These are phyloP conservation scores for Cabera pusaria DNA, from an alignment of 2,888 invertebrate genomes.

Conservation along the genomic window DNA sequence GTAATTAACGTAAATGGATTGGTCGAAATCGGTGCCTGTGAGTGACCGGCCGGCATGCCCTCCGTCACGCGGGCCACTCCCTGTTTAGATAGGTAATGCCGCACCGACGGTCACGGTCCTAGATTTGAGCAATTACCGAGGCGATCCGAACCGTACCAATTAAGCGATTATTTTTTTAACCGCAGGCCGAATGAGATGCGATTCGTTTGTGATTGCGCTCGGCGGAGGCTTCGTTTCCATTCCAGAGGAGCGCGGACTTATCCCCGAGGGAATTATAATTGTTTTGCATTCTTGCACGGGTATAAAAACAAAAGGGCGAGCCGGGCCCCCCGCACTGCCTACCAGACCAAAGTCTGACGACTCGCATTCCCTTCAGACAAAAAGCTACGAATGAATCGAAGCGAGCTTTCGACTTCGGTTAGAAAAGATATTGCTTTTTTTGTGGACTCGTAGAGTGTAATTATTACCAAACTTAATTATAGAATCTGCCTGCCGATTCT, in stretches of 20 bases:
- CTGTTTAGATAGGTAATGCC: conserved; percentile 43
- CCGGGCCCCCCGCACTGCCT: conserved; percentile 68
- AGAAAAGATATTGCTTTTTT: conserved; percentile 34
- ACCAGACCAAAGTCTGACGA: conserved; percentile 79
- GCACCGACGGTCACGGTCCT: conserved; percentile 33
- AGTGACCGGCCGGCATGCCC: conserved; percentile 47
- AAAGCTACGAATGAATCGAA: conserved; percentile 73
- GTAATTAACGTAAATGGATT: conserved; percentile 83
- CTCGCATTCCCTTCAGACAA: conserved; percentile 77
- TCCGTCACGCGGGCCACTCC: conserved; percentile 49
- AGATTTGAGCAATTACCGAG: conserved; percentile 33
- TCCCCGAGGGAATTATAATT: conserved; percentile 80
- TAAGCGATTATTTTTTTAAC: conserved; percentile 64
- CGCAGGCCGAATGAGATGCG: conserved; percentile 65
- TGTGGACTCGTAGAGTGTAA: conserved; percentile 27
- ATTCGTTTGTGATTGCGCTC: conserved; percentile 65
- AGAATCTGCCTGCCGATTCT: conserved; percentile 25
- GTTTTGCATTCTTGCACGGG: conserved; percentile 82
- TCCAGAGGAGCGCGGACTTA: conserved; percentile 67
- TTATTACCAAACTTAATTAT: conserved; percentile 31
- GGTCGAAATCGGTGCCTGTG: conserved; percentile 70
- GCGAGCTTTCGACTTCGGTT: conserved; percentile 51
- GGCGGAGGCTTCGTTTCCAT: conserved; percentile 51
- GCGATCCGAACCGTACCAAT: conserved; percentile 53
- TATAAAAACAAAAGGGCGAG: conserved; percentile 79